Evolutionary conservation across 2,888 invertebrate species (phyloP), one percentile per base, ranked within the genome.

Genomic region (Caenorhabditis becei): DNA sequence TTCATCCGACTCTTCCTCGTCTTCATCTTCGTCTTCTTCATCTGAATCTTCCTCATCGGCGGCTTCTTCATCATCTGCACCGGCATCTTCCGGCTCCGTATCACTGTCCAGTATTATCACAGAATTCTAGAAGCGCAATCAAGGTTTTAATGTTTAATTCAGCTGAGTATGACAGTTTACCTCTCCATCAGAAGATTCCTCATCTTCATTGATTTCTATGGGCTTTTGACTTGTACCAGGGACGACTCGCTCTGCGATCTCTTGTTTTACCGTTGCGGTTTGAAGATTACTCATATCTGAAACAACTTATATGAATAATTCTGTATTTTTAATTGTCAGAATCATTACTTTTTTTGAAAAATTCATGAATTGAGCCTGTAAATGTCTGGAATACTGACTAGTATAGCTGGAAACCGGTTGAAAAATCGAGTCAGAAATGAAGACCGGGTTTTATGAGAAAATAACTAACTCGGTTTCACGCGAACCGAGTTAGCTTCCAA

Each of bases 161-260:
- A 16, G 8, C n/a, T 11, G n/a, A 49, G 28, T 11, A 26, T 35
- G 8, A 10, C 2, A 41, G 2, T 7, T 62, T 41, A 67, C 66
- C 53, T 80, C 80, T 18, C 37, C 71, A 24, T 80, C 80, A 18
- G 80, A 71, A 26, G 65, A 65, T 16, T 80, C 80, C 10, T 77
- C 80, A 5, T 80, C 80, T n/a, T 77, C 81, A 18, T 69, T 47
- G 10, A 70, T 24, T 23, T 69, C 70, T 0, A 77, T 69, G 0
- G 66, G 61, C 28, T 56, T 72, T 14, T 66, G 41, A 32, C 56
- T 41, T 8, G 26, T 56, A 2, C 47, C 58, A 32, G 26, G 26
- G 44, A 66, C 16, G 18, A 24, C 59, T 23, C 54, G 16, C 0
- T 23, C 37, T 20, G 16, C 0, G 26, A 58, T 47, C 51, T 69